Evolutionary conservation across 2,888 invertebrate genomes (phyloP), one percentile per base, ranked within the genome.

Genomic region (Lobophora halterata): DNA sequence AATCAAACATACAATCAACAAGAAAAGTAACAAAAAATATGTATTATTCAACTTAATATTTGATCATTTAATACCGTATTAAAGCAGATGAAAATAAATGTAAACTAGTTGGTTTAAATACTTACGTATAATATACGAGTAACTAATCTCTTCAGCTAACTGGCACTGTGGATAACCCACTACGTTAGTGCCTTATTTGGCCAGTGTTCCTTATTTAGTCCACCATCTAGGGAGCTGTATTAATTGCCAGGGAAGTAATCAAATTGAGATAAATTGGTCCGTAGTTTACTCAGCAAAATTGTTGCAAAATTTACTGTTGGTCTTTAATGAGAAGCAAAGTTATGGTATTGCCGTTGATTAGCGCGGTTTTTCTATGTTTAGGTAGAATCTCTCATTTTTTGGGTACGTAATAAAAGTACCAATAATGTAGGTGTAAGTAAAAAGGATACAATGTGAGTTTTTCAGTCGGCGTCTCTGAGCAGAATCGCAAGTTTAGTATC

Each of bases 251-350:
- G 45, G 43, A 47, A 46, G 43, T 47, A 47, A 54, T 52, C 49
- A 49, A 52, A 55, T 49, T 49, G 52, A 52, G 55, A 55, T 52
- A 50, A 52, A 55, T 55, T 35, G 40, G 32, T 24, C 41, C 30
- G 29, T 32, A 34, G 44, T 41, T 28, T 32, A 27, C 27, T 29
- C 42, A 37, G 33, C 37, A 25, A 38, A 38, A 38, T 43, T 43
- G 37, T 43, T 37, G 43, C 29, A 33, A 34, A 36, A 43, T 43
- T 43, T 43, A 43, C 43, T 28, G 10, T 21, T 25, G 21, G 19
- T 28, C 21, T 37, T 43, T 43, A 43, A 43, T 43, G 33, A 38
- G 37, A 8, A 20, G 29, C 26, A 18, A 34, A 43, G 29, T 43
- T 43, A 37, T 33, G 29, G 43, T 18, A 17, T 23, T 26, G 17